Base-by-base conservation (phyloP, 2,797 vertebrate species). In the Syndactyla subalaris region DNA sequence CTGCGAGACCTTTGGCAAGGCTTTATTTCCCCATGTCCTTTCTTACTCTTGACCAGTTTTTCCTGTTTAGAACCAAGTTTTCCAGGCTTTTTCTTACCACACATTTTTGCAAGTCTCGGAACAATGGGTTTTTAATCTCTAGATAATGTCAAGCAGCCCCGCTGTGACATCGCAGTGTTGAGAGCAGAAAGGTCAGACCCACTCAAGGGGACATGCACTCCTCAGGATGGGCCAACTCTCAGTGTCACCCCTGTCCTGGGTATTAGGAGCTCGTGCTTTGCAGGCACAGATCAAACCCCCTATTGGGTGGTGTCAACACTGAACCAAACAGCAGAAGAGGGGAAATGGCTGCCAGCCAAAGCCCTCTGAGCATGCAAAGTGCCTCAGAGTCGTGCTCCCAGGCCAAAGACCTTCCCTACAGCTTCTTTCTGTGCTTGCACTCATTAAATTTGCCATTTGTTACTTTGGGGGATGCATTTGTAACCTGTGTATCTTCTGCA, bases 221-320 rank as follows among this genome's bases (percentile, higher is more conserved):
- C 43, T 34, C 0, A 0, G 30, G 26, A 36, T 12, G 1, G 27
- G 18, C 20, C 20, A 10, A 54, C 10, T 46, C 76, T 58, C 70
- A 48, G 41, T 22, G n/a, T 3, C 1, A 27, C 9, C 5, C 3
- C 4, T 41, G 39, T 34, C 34, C 22, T 1, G 1, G 0, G 13
- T 9, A 2, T 45, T 27, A 17, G 12, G 51, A 76, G 63, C 43
- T 39, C 12, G 3, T 4, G 23, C 6, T n/a, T 21, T 41, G 6
- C 65, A 71, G 21, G 46, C 63, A 46, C 18, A 43, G 10, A 12
- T 6, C 38, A 34, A 73, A 61, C n/a, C 26, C 2, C 0, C 24
- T n/a, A 62, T 23, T 4, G 11, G 11, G 14, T 20, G 39, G 3
- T 22, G 46, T 45, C 41, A 72, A 39, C 24, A 12, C 54, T 70